Conservation (phyloP, 2,888 invertebrate genomes). For the Ormyrus pomaceus region DNA sequence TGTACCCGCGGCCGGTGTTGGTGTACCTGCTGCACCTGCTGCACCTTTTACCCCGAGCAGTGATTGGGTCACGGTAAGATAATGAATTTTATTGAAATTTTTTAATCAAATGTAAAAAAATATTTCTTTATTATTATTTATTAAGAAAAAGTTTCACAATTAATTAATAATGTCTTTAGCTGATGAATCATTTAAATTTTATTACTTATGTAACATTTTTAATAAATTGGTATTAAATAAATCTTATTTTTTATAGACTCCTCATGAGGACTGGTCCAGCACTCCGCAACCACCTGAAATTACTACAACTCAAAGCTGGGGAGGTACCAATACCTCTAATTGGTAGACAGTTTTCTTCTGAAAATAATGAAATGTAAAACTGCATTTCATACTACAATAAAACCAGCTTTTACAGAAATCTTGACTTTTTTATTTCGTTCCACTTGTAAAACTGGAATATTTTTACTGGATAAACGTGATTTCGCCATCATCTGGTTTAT, state of each 20-base stretch:
- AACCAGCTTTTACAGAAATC: constrained; percentile 52
- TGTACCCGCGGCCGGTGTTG: constrained; percentile 69
- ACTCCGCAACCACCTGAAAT: constrained; percentile 70
- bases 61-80: constrained; percentile 75
- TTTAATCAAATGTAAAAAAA: not conserved
- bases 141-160: not conserved
- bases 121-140: not conserved
- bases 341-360: constrained; percentile 64
- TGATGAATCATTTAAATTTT: not conserved
- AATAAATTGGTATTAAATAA: not conserved
- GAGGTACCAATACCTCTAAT: constrained; percentile 78
- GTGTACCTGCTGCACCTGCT: constrained; percentile 68
- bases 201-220: not conserved
- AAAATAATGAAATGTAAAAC: constrained; percentile 53
- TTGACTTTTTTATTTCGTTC: not conserved
- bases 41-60: constrained; percentile 64
- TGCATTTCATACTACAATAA: constrained; percentile 65
- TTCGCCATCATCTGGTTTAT: not conserved
- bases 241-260: constrained; percentile 67
- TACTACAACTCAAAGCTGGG: constrained; percentile 78
- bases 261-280: constrained; percentile 79
- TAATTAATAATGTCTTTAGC: not conserved
- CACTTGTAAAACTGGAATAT: not conserved
- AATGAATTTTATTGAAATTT: not conserved
- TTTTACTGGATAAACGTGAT: constrained; percentile 29